Conservation (phyloP, 1,140 invertebrate genomes). For the Drosophila miranda region DNA sequence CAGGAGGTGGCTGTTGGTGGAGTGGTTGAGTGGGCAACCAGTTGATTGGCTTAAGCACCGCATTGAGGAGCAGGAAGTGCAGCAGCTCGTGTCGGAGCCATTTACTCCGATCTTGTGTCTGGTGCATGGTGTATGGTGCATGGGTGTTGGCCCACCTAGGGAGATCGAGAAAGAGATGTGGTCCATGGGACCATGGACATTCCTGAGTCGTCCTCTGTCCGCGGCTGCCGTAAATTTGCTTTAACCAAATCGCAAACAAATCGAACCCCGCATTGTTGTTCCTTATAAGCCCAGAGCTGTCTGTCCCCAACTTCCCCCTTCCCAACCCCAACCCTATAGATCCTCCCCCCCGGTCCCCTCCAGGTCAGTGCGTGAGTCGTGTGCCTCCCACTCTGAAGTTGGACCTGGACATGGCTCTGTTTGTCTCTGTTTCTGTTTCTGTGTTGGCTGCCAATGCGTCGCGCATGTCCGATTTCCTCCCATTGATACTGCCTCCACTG, state of each 20-base stretch:
- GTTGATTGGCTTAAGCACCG: constrained; percentile 5
- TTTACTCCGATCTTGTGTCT: constrained; percentile 9
- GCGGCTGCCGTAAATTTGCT: constrained; percentile 61
- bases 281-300: constrained; percentile 48
- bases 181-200: constrained; percentile 23
- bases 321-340: too few relatives aligned
- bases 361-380: constrained; percentile 49
- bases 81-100: constrained; percentile 21
- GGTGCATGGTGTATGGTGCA: not conserved
- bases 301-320: not conserved
- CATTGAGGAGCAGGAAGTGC: constrained; percentile 5
- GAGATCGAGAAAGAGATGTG: constrained; percentile 29
- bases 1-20: not conserved
- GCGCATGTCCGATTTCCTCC: constrained; percentile 72
- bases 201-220: constrained; percentile 15
- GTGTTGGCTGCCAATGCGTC: constrained; percentile 70
- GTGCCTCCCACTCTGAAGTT: constrained; percentile 49
- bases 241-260: constrained; percentile 72
- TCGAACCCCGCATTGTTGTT: constrained; percentile 62
- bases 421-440: constrained; percentile 32
- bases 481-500: constrained; percentile 56
- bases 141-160: constrained; percentile 53
- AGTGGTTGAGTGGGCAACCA: not conserved
- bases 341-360: constrained; percentile 4
- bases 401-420: constrained; percentile 12